phyloP scores from a whole-genome alignment of 2,113 vertebrate species.

The Callocephalon fimbriatum region DNA sequence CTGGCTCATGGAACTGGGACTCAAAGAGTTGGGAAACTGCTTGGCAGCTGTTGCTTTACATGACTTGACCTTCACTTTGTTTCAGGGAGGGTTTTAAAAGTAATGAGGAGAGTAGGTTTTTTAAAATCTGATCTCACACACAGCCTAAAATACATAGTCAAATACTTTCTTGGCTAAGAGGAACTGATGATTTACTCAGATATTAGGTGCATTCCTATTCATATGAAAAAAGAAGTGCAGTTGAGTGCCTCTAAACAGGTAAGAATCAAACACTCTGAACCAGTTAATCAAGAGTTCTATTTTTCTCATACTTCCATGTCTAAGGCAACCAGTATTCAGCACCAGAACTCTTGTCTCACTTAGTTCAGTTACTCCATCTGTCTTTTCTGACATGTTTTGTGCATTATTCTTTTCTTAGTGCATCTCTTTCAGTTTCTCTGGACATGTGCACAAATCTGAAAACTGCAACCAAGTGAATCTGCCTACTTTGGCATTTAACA shows the following conservation, averaged over 20 bases:
- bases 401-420: background rate
- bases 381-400: background rate
- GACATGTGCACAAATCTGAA: background rate
- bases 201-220: background rate
- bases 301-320: background rate
- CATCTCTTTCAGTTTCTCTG: background rate
- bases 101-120: background rate
- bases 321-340: background rate
- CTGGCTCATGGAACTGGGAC: background rate
- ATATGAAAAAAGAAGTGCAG: background rate
- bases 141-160: background rate
- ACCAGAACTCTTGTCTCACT: background rate
- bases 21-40: background rate
- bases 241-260: rapidly evolving
- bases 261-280: background rate
- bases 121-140: background rate
- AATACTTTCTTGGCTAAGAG: background rate
- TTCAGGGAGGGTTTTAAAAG: background rate
- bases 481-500: background rate
- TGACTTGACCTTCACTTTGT: constrained; percentile 12
- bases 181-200: background rate
- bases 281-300: background rate
- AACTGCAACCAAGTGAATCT: background rate
- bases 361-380: background rate
- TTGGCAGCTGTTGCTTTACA: background rate